Evolutionary conservation across 2,888 invertebrate genomes (phyloP), one percentile per base, ranked within the genome.

Genomic region (Amphipoea oculea): DNA sequence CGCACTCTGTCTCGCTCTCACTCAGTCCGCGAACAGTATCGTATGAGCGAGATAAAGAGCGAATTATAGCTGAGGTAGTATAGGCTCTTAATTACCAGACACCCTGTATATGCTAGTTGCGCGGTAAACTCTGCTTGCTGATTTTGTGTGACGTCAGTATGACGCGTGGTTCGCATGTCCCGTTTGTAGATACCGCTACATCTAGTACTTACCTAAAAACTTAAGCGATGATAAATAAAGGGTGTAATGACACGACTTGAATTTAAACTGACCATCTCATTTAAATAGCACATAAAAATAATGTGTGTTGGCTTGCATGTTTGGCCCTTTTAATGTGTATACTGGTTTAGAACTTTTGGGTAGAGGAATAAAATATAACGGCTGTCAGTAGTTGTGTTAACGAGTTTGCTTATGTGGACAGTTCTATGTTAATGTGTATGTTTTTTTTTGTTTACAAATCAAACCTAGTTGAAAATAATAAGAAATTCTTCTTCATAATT

Each of bases 211-310:
- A 12, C 23, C 40, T 40, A 23, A 84, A 84, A 85, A 82, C 79
- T 81, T 77, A 48, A 69, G 77, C 73, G 68, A 63, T 23, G 23
- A 72, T 68, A 82, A 62, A 23, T 69, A 51, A 70, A 65, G 62
- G 69, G 51, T 69, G 36, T 81, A 80, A 87, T 51, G 60, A 74
- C 74, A 54, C 17, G 70, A 73, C 73, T 82, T 83, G 81, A 84
- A 89, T 89, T 83, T 87, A 84, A 88, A 88, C 72, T 63, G 83
- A 75, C 73, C 84, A 60, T 66, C 79, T 78, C 77, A 81, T 86
- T 89, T 86, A 79, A 81, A 87, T 84, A 83, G 57, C 71, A 78
- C 76, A 84, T 83, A 78, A 88, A 88, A 86, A 86, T 87, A 88
- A 87, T 87, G 84, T 80, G 40, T 82, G 85, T 81, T 63, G 23